These are phyloP conservation scores for Thermophis baileyi DNA, from an alignment of 2,113 vertebrate species.

Conservation along the genomic window DNA sequence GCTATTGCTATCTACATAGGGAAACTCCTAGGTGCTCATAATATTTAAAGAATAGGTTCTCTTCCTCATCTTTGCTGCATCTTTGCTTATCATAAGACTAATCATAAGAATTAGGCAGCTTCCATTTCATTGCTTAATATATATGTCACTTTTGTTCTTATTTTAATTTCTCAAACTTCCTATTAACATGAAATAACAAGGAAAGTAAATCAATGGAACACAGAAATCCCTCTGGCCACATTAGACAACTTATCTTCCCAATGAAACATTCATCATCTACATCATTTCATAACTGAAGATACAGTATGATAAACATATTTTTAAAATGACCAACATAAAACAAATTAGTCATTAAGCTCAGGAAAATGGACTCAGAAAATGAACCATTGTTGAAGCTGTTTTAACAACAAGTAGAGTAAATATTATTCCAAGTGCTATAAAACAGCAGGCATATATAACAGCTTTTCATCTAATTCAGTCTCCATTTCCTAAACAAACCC, in stretches of 20 bases:
- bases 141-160: not conserved
- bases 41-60: not conserved
- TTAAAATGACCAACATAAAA: not conserved
- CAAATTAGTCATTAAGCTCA: not conserved
- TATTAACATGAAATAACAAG: constrained; percentile 2
- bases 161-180: constrained; percentile 2
- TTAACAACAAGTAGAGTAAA: not conserved
- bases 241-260: not conserved
- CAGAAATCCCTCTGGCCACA: not conserved
- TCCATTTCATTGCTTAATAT: constrained; percentile 3
- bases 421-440: not conserved
- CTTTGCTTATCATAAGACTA: not conserved
- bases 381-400: not conserved
- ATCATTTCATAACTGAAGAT: not conserved
- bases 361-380: not conserved
- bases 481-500: not conserved
- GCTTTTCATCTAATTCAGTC: not conserved
- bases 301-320: not conserved
- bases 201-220: not conserved
- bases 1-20: not conserved
- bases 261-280: not conserved
- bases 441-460: not conserved
- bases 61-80: not conserved
- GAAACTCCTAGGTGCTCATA: not conserved
- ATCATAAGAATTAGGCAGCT: not conserved